Evolutionary conservation across 2,797 vertebrate genomes (phyloP).

Genomic region (Ptychadena robeensis): DNA sequence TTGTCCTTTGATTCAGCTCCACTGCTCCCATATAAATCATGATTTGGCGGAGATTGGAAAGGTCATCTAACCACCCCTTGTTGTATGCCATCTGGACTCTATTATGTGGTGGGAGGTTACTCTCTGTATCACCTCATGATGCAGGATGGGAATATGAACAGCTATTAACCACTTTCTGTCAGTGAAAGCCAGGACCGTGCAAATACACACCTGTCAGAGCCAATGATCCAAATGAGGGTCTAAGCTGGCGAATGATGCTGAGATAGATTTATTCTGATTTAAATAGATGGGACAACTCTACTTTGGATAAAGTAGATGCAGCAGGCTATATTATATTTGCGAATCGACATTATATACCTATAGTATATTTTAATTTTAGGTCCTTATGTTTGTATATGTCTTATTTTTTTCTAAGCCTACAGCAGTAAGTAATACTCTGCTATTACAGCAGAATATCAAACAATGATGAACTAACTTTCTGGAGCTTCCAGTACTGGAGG

Average conservation of each 20-base stretch:
- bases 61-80: conserved; percentile 64
- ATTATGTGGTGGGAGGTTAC: conserved; percentile 58
- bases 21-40: conserved; percentile 64
- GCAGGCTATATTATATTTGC: not conserved
- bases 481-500: too few relatives aligned
- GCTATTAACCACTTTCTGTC: conserved; percentile 29
- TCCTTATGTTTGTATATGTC: too few relatives aligned
- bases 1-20: conserved; percentile 55
- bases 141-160: conserved; percentile 45
- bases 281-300: conserved; percentile 20
- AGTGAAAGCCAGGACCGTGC: conserved; percentile 12
- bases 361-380: not conserved
- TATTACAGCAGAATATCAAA: too few relatives aligned
- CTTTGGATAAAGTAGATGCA: not conserved
- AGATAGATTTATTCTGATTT: conserved; percentile 23
- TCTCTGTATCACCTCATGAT: conserved; percentile 49
- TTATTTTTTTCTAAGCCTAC: too few relatives aligned
- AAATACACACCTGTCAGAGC: conserved; percentile 52
- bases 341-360: not conserved
- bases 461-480: too few relatives aligned
- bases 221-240: conserved; percentile 48
- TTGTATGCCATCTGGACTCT: conserved; percentile 39
- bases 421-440: too few relatives aligned
- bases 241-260: conserved; percentile 14
- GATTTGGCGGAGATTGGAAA: conserved; percentile 63